Conservation (phyloP, 2,888 invertebrate genomes). For the Diloba caeruleocephala region DNA sequence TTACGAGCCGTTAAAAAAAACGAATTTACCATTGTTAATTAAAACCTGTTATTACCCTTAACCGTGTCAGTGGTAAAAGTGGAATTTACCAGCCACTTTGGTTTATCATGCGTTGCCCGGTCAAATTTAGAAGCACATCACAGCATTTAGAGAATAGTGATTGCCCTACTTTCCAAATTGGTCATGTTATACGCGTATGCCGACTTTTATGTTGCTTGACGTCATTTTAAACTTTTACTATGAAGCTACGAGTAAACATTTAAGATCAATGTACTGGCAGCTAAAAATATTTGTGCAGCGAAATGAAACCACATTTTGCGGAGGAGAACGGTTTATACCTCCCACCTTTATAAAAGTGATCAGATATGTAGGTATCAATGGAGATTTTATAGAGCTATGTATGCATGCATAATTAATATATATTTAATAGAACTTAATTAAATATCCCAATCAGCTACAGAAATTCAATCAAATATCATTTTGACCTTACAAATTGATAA, state of each 20-base stretch:
- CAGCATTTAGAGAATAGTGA: background rate
- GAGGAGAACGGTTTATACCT: background rate
- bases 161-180: slow-evolving; percentile 33
- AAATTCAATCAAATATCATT: background rate
- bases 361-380: too few relatives aligned
- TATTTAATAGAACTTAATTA: background rate
- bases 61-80: slow-evolving; percentile 43
- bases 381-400: too few relatives aligned
- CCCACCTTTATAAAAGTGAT: too few relatives aligned
- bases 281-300: slow-evolving; percentile 34
- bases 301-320: slow-evolving; percentile 5
- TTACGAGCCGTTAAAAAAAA: too few relatives aligned
- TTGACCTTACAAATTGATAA: slow-evolving; percentile 1
- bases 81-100: slow-evolving; percentile 39
- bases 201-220: slow-evolving; percentile 21
- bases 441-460: background rate
- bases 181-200: slow-evolving; percentile 10
- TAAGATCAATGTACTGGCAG: slow-evolving; percentile 20
- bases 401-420: background rate
- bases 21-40: slow-evolving; percentile 2
- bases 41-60: slow-evolving; percentile 21
- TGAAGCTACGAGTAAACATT: slow-evolving; percentile 7
- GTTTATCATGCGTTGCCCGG: slow-evolving; percentile 32
- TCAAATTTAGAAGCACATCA: slow-evolving; percentile 25
- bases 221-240: slow-evolving; percentile 40